Evolutionary conservation across 1,140 invertebrate species (phyloP).

Genomic region (Drosophila auraria): DNA sequence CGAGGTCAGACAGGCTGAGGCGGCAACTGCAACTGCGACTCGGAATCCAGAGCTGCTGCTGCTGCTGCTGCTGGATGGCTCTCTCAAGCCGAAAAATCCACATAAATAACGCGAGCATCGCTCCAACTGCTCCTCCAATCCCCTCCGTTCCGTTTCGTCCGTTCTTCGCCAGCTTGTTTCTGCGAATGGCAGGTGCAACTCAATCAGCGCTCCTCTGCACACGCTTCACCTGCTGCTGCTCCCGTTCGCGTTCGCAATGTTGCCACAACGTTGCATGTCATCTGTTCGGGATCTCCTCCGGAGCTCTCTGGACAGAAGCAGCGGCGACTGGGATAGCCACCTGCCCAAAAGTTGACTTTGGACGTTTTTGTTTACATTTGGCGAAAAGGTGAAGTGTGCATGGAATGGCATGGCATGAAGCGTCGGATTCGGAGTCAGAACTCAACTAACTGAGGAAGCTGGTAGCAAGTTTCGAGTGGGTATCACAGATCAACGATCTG

Average conservation of each 20-base stretch:
- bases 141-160: conserved; percentile 3
- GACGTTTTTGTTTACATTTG: conserved; percentile 56
- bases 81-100: conserved; percentile 64
- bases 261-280: conserved; percentile 60
- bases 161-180: conserved; percentile 64
- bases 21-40: conserved; percentile 10
- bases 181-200: conserved; percentile 84
- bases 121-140: conserved; percentile 12
- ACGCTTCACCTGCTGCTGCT: conserved; percentile 13
- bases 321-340: conserved; percentile 42
- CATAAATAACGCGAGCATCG: conserved; percentile 74
- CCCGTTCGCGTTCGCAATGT: conserved; percentile 3
- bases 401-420: conserved; percentile 25
- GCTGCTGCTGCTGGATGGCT: not conserved
- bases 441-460: conserved; percentile 69
- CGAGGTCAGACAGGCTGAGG: conserved; percentile 45
- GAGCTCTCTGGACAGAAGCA: conserved; percentile 29
- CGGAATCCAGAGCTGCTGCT: conserved; percentile 25
- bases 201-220: conserved; percentile 63
- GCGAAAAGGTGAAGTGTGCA: conserved; percentile 56
- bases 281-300: conserved; percentile 34
- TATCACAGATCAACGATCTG: conserved; percentile 77
- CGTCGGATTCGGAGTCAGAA: conserved; percentile 7
- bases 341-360: conserved; percentile 62
- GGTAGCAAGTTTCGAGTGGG: conserved; percentile 61